Evolutionary conservation across 1,140 invertebrate genomes (phyloP), one percentile per base, ranked within the genome.

Genomic region (Octopus sinensis): DNA sequence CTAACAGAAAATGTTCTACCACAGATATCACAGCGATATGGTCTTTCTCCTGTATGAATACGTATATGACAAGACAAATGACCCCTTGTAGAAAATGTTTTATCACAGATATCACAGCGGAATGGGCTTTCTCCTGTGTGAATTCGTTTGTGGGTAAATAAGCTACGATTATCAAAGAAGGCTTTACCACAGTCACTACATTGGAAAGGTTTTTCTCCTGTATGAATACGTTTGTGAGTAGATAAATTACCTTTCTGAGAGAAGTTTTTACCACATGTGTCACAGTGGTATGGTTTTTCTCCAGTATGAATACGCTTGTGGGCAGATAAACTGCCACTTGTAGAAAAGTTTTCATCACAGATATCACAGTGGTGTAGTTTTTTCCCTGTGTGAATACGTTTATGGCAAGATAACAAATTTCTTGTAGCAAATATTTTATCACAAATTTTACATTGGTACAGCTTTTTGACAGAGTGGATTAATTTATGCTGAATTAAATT

Each of bases 221-320:
- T 80, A 43, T 80, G 79, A 23, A 68, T 17, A n/a, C 30, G 10
- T 6, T 17, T 12, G 52, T 80, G 79, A 5, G 23, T 5, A 12
- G 62, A 68, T 4, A 80, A 13, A 7, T n/a, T 68, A 5, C 62
- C 54, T 6, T 23, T 51, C 17, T 62, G 13, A 7, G 62, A 54
- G 51, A 80, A 80, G 5, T 13, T n/a, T 51, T 43, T 80, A 6
- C 62, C 62, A 68, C 79, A 80, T 13, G 71, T 51, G 30, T 80
- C 79, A 68, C 79, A 80, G 23, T 80, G 12, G 43, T 23, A 80
- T 7, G 79, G 79, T 30, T 71, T 80, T 30, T 80, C 79, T 17
- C 79, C 79, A 51, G 95, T 3, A 95, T 96, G 79, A 96, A 89
- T 84, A 53, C 85, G 81, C 68, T 84, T 84, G 80, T 89, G 88